A percentile compares a stretch with the other conserved stretches of the same genome.
Evolutionary conservation across 2,797 vertebrate species (phyloP).

Genomic region (Thaleichthys pacificus): DNA sequence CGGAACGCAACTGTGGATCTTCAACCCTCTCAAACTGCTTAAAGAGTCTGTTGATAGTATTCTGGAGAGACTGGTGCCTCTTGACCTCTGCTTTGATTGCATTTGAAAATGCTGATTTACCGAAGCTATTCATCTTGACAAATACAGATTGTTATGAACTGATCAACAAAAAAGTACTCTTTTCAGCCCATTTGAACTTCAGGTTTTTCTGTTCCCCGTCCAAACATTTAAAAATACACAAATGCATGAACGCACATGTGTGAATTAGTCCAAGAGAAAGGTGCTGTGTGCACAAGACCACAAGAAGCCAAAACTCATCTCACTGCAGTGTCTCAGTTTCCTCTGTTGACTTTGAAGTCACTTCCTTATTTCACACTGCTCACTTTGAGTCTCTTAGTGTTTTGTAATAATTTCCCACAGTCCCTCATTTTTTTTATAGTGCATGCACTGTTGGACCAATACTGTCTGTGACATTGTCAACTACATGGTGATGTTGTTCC

Average conservation of each 20-base stretch:
- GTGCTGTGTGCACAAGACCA: constrained; percentile 45
- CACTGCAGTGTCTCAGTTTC: constrained; percentile 63
- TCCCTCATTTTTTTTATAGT: not conserved
- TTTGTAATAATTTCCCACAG: not conserved
- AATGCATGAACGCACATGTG: constrained; percentile 13
- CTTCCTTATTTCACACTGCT: constrained; percentile 74
- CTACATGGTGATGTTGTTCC: too few relatives aligned
- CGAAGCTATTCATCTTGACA: constrained; percentile 73
- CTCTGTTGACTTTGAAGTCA: constrained; percentile 68
- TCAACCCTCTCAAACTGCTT: constrained; percentile 80
- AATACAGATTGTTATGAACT: constrained; percentile 37
- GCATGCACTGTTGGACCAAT: too few relatives aligned
- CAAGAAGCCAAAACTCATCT: constrained; percentile 52
- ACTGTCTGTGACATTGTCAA: too few relatives aligned
- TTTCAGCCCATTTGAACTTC: constrained; percentile 70
- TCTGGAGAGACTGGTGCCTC: constrained; percentile 79
- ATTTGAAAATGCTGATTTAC: constrained; percentile 68
- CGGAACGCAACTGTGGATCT: constrained; percentile 76
- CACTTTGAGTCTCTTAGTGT: constrained; percentile 11
- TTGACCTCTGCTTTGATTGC: constrained; percentile 85
- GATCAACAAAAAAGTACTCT: constrained; percentile 42
- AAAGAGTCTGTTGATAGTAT: constrained; percentile 74
- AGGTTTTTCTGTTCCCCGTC: constrained; percentile 33
- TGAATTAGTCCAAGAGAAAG: constrained; percentile 25
- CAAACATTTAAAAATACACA: constrained; percentile 13